Base-by-base conservation (phyloP, 2,888 invertebrate species). In the Chironomus tentans region DNA sequence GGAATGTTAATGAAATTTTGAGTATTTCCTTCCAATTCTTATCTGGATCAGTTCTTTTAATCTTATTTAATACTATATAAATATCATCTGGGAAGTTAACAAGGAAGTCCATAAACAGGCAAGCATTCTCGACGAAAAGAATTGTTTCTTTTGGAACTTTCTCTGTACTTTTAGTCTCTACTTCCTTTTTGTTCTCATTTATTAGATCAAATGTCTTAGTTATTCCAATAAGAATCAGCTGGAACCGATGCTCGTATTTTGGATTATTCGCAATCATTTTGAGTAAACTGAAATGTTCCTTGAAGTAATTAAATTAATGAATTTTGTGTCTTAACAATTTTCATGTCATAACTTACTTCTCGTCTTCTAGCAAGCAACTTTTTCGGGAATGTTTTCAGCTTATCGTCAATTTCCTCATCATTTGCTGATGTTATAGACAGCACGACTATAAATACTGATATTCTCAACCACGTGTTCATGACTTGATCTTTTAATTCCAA, bases 101-200 rank as follows among this genome's bases (percentile, higher is more conserved):
- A 5, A 78, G 18, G 6, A 78, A 68, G 48, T 78, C 78, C 71
- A 77, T 77, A 68, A 78, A 72, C 0, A 78, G 69, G 22, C 77
- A 77, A 18, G 77, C 76, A 76, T 78, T 78, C 56, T 78, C 78
- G 1, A 77, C 15, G 1, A 77, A 70, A 12, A 77, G 10, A 0
- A 77, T 72, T 47, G 76, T 24, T 3, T 76, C 46, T 70, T 77
- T 77, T 24, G 76, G 28, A n/a, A 48, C 62, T 61, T 48, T 68
- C n/a, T 70, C 61, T 24, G 18, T 12, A 22, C 13, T 38, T 28
- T 38, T 38, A 38, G 38, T 2, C 38, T 38, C 62, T 5, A 22
- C 12, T 7, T 38, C 48, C 3, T 24, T 13, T n/a, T n/a, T n/a
- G n/a, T 68, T 21, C 21, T 74, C 18, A 6, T 12, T 7, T n/a